phyloP scores from a whole-genome alignment of 2,797 vertebrate species.

The Sarcoramphus papa region DNA sequence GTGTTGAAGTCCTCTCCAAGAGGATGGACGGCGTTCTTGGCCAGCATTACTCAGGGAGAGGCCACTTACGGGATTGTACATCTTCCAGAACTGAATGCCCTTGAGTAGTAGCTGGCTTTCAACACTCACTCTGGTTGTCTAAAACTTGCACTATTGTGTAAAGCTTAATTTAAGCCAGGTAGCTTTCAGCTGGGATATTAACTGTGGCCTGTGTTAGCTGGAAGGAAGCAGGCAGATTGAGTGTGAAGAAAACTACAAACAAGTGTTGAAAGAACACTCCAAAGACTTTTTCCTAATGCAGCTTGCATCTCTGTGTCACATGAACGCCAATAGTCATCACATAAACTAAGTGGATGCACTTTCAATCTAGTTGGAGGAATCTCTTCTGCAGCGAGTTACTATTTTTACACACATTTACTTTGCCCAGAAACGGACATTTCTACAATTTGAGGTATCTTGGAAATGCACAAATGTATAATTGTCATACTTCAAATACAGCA shows the following conservation, averaged over 20 bases:
- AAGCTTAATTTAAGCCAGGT: background rate
- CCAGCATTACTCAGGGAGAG: background rate
- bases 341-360: background rate
- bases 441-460: background rate
- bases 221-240: background rate
- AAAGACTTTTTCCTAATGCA: background rate
- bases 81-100: background rate
- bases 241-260: background rate
- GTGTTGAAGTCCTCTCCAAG: background rate
- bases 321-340: background rate
- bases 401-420: background rate
- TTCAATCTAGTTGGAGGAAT: background rate
- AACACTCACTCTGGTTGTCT: background rate
- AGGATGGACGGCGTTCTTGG: background rate
- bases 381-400: background rate
- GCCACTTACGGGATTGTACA: background rate
- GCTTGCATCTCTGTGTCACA: background rate
- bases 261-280: background rate
- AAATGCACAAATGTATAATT: background rate
- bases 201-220: background rate
- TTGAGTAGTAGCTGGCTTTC: background rate
- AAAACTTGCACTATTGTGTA: background rate
- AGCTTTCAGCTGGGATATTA: background rate
- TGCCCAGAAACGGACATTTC: background rate
- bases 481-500: background rate